phyloP scores from a whole-genome alignment of 2,113 vertebrate species.

The Lepus americanus region DNA sequence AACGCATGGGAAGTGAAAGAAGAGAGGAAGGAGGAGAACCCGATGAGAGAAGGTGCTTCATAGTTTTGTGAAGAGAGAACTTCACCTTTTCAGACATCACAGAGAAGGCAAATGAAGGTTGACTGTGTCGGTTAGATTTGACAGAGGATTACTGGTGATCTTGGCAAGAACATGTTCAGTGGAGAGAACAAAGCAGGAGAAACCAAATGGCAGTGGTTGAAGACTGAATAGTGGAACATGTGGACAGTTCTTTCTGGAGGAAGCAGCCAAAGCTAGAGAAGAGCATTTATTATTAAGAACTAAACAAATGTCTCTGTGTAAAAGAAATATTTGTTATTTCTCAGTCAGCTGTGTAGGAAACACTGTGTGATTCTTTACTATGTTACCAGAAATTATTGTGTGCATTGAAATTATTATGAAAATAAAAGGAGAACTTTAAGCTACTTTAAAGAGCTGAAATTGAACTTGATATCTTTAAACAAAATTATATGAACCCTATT shows the following conservation, averaged over 20 bases:
- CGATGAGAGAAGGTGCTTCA: neutral
- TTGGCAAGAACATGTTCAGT: neutral
- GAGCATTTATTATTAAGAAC: neutral
- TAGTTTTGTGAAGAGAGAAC: constrained; percentile 17
- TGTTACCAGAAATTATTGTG: neutral
- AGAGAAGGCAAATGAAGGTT: neutral
- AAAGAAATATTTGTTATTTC: constrained; percentile 40
- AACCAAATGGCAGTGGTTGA: neutral
- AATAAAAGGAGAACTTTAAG: constrained; percentile 27
- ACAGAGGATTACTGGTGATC: neutral
- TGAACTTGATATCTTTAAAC: constrained; percentile 23
- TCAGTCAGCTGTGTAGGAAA: constrained; percentile 43
- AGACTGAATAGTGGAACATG: neutral
- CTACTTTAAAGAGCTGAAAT: constrained; percentile 47
- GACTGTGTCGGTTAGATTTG: neutral
- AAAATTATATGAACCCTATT: neutral
- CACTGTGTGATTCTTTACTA: constrained; percentile 38
- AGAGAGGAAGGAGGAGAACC: neutral
- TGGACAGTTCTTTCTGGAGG: neutral
- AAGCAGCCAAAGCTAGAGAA: neutral
- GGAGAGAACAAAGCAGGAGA: constrained; percentile 7
- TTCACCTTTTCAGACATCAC: neutral
- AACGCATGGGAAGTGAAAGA: neutral
- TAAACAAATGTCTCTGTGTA: neutral
- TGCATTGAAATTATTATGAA: constrained; percentile 38